Conservation (phyloP, 2,797 vertebrate species). For the Rhynchotus rufescens region DNA sequence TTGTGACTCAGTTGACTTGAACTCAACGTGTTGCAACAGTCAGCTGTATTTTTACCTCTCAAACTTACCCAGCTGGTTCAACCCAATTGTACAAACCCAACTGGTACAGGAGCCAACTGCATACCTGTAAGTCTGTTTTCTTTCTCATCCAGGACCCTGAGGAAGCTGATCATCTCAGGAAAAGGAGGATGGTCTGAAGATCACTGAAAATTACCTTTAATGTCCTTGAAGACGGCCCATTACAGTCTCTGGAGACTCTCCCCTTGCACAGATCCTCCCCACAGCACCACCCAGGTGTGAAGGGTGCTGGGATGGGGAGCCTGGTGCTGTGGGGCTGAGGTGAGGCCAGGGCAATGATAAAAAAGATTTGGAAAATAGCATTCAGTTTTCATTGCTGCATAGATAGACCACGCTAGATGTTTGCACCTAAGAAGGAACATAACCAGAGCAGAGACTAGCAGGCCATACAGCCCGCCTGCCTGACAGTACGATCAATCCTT, state of each 20-base stretch:
- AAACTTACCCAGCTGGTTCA: neutral
- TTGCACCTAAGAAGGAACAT: neutral
- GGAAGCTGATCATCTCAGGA: neutral
- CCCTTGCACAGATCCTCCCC: neutral
- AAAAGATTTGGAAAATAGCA: neutral
- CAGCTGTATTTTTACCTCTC: neutral
- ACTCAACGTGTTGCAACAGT: neutral
- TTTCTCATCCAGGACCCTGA: neutral
- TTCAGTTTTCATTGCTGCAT: neutral
- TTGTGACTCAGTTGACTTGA: neutral
- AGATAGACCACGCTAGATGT: neutral
- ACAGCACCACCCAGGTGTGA: neutral
- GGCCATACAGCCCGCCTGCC: neutral
- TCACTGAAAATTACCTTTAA: neutral
- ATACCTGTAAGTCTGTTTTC: neutral
- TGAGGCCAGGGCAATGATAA: neutral
- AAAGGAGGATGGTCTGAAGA: neutral
- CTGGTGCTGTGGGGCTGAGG: neutral
- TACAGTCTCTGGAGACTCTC: neutral
- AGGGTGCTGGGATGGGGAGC: neutral
- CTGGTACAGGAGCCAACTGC: neutral
- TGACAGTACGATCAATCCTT: neutral
- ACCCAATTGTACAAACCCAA: neutral
- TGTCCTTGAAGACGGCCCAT: neutral
- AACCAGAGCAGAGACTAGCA: neutral